These are phyloP conservation scores for Diabrotica balteata DNA, from an alignment of 2,888 invertebrate genomes.

Conservation along the genomic window DNA sequence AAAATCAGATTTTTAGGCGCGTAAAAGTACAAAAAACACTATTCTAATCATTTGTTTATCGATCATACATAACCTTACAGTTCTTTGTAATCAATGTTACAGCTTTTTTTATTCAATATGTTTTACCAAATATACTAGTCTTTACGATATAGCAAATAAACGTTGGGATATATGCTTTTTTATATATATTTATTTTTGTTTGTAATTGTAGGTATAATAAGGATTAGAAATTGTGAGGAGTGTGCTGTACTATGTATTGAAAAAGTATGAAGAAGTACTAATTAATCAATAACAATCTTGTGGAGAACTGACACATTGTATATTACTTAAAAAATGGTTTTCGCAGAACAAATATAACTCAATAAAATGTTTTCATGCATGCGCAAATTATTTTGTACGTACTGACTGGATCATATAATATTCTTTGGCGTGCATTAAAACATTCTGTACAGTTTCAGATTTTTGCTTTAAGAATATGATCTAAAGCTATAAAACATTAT, in stretches of 20 bases:
- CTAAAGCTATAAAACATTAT: too few relatives aligned
- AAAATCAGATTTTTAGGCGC: background rate
- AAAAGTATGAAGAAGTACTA: background rate
- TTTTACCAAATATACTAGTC: conserved; percentile 44
- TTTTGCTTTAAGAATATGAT: too few relatives aligned
- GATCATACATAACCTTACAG: background rate
- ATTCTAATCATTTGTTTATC: background rate
- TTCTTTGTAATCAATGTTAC: too few relatives aligned
- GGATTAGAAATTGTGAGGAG: conserved; percentile 14
- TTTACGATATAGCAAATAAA: conserved; percentile 32
- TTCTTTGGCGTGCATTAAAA: too few relatives aligned
- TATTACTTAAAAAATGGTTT: background rate
- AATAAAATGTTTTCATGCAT: too few relatives aligned
- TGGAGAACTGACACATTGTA: background rate
- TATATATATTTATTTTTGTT: conserved; percentile 34
- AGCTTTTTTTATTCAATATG: conserved; percentile 32
- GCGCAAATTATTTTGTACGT: too few relatives aligned
- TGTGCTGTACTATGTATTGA: conserved; percentile 14
- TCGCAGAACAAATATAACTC: too few relatives aligned
- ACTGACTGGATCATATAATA: too few relatives aligned
- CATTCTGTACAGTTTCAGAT: too few relatives aligned
- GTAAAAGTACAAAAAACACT: conserved; percentile 1
- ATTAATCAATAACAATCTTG: background rate
- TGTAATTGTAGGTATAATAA: conserved; percentile 27
- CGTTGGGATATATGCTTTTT: conserved; percentile 36